Base-by-base conservation (phyloP, 2,888 invertebrate genomes). In the Limnephilus lunatus region DNA sequence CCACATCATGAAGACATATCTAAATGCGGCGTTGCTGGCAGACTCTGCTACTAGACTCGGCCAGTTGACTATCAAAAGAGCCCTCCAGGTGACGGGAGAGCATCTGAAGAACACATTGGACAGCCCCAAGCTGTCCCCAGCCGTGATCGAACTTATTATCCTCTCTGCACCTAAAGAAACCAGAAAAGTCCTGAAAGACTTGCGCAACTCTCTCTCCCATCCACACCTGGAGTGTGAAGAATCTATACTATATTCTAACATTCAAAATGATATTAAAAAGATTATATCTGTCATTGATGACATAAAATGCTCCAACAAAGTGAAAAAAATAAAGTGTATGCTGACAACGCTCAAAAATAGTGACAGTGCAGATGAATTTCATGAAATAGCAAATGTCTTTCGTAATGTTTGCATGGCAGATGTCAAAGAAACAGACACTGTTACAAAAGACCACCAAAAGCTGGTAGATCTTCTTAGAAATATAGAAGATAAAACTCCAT, bases 211-310 rank as follows among this genome's bases (percentile, higher is more conserved):
- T 39, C 39, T 39, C 39, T 39, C 39, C 39, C 39, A 39, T 39
- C 39, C 39, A 39, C 39, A 39, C 39, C 4, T 39, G 9, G 39
- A 39, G 39, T 39, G 39, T 39, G 9, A 81, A n/a, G 31, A 81
- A 81, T 30, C 15, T 81, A n/a, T n/a, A n/a, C 81, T 81, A n/a
- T 81, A 81, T 81, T 81, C 81, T 31, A 81, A 81, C 31, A 81
- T 81, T 25, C 81, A 81, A 31, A 81, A 81, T n/a, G 39, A 39
- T 9, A 39, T 39, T 39, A 39, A 39, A 39, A 39, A 39, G 39
- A 39, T 39, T 39, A 4, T 39, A 39, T 39, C 39, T 39, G 39
- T 39, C 9, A 39, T 39, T 39, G 4, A 39, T 39, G 39, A 39
- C 39, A 39, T 39, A 39, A 39, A 39, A 39, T 39, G 9, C 39